phyloP scores from a whole-genome alignment of 2,797 vertebrate genomes.

The Halcyon chelicuti region DNA sequence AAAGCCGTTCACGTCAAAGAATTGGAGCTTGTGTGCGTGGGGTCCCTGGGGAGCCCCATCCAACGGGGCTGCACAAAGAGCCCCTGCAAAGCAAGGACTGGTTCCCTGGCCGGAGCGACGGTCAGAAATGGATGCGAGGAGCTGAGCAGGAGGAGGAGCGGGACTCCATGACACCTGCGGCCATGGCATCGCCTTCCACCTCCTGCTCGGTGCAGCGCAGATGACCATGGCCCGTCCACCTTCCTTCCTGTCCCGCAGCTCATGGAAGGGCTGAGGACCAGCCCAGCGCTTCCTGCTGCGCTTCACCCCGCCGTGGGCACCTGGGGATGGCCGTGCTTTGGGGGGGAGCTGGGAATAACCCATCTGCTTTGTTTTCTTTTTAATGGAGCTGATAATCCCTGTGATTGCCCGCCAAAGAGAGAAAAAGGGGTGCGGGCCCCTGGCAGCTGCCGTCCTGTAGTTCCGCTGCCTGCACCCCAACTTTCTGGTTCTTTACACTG shows the following conservation, averaged over 20 bases:
- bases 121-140: not conserved
- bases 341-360: not conserved
- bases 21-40: not conserved
- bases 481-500: conserved; percentile 65
- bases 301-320: not conserved
- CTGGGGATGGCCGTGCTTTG: rapidly evolving
- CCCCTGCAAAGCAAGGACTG: not conserved
- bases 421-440: not conserved
- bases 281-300: not conserved
- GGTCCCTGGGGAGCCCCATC: not conserved
- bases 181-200: not conserved
- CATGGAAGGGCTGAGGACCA: not conserved
- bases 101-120: rapidly evolving
- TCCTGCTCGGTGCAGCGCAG: not conserved
- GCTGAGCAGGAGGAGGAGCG: not conserved
- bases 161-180: not conserved
- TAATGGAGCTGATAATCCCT: not conserved
- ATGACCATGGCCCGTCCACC: rapidly evolving
- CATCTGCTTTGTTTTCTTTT: not conserved
- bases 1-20: rapidly evolving
- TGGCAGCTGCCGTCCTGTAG: not conserved
- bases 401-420: conserved; percentile 11
- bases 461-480: conserved; percentile 7
- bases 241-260: rapidly evolving
- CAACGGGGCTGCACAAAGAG: not conserved